These are phyloP conservation scores for Alexandromys fortis DNA, from an alignment of 2,113 vertebrate genomes.

Conservation along the genomic window DNA sequence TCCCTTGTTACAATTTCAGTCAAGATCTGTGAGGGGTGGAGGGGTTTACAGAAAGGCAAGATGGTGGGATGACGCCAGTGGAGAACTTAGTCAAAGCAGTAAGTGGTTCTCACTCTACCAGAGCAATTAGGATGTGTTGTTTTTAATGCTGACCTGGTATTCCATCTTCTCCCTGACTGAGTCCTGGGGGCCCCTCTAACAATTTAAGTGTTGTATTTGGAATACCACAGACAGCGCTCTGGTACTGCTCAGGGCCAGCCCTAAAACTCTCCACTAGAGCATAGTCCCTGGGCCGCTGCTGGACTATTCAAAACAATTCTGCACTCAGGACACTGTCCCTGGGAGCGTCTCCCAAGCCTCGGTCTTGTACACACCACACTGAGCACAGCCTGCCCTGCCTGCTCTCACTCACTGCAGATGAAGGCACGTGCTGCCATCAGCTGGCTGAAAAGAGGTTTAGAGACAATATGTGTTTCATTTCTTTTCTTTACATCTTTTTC, in stretches of 20 bases:
- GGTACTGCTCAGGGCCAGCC: neutral
- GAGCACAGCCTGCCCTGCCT: neutral
- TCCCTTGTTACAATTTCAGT: neutral
- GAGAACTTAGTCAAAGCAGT: neutral
- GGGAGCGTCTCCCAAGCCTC: neutral
- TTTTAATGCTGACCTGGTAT: neutral
- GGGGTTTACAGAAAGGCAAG: neutral
- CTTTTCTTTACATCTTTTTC: neutral
- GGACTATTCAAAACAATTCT: neutral
- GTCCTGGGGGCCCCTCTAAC: no score
- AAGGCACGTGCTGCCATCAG: conserved; percentile 43
- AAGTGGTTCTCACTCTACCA: neutral
- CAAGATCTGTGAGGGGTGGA: neutral
- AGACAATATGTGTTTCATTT: neutral
- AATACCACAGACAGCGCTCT: neutral
- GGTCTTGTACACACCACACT: neutral
- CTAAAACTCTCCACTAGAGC: neutral
- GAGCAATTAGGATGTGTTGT: neutral
- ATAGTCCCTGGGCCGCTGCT: neutral
- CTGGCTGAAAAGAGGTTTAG: neutral
- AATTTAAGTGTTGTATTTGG: neutral
- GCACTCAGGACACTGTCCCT: neutral
- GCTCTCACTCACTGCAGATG: neutral
- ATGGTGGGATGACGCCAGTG: neutral
- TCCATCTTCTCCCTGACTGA: neutral